Base-by-base conservation (phyloP, 2,797 vertebrate species). In the Saxicola maurus region DNA sequence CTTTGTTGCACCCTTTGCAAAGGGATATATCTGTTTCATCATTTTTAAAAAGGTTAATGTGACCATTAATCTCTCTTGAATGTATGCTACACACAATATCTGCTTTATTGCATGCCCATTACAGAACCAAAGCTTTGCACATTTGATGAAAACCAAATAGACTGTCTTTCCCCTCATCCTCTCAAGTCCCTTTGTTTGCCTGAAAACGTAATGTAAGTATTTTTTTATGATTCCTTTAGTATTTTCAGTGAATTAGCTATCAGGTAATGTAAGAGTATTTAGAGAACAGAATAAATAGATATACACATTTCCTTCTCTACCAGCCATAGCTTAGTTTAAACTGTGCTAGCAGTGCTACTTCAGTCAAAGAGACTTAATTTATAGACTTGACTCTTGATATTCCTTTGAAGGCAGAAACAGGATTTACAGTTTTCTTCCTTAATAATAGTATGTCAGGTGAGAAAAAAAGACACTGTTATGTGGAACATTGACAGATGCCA, bases 41-140 rank as follows among this genome's bases (percentile, higher is more conserved):
- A 1, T 80, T 92, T 92, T 86, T 66, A 31, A 74, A 69, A 95
- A 96, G 91, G 72, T 76, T 87, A 94, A 75, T 73, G 43, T 76
- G 62, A 68, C 35, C 52, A 53, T 93, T 89, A 84, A 92, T 94
- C 78, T 95, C 59, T 85, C 49, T 60, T 87, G 64, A 86, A 76
- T 86, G 65, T 73, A 77, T 82, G 69, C 59, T 73, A 15, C 59
- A 35, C 75, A 75, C 12, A 82, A 13, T 78, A 40, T 80, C 66
- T 89, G 33, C 37, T 77, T 65, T 86, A 68, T 14, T 73, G 68
- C 28, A 8, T 52, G 64, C 37, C 40, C 40, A 62, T 86, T 87
- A 45, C 30, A 65, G 51, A 85, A 56, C 5, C 24, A 61, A 82
- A 30, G 24, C 30, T 68, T 53, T 52, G 40, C 2, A 19, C 45